Conservation (phyloP, 92 coral and sea anemone species). For the Anthopleura xanthogrammica region DNA sequence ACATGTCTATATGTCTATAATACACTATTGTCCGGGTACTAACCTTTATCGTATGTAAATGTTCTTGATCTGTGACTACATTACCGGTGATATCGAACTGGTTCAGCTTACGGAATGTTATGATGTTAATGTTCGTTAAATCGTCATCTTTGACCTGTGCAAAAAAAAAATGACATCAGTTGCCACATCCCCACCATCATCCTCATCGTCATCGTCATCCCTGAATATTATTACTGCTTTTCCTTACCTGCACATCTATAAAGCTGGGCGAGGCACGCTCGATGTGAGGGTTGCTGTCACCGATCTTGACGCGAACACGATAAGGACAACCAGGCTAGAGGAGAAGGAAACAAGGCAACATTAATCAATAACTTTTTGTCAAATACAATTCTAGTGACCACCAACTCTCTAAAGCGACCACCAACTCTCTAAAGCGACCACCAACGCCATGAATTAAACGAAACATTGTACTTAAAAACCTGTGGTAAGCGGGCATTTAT, state of each 20-base stretch:
- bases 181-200: too few species aligned
- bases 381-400: too few species aligned
- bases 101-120: constrained; percentile 85
- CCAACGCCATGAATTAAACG: too few species aligned
- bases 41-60: constrained; percentile 83
- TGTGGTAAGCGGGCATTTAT: too few species aligned
- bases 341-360: background rate
- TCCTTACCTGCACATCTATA: constrained; percentile 80
- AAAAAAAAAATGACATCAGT: too few species aligned
- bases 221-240: background rate
- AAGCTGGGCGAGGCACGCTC: constrained; percentile 87
- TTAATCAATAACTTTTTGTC: too few species aligned
- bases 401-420: too few species aligned
- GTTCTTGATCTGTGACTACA: constrained; percentile 81
- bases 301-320: constrained; percentile 89
- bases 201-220: background rate
- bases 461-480: too few species aligned
- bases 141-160: constrained; percentile 68
- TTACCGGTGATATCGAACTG: constrained; percentile 92
- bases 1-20: too few species aligned
- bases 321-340: constrained; percentile 94
- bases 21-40: background rate
- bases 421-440: too few species aligned
- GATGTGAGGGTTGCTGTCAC: constrained; percentile 82
- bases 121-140: constrained; percentile 77